A percentile compares a stretch with the other conserved stretches of the same genome.
phyloP scores from a whole-genome alignment of 2,113 vertebrate genomes.

The Chloropsis cyanopogon region DNA sequence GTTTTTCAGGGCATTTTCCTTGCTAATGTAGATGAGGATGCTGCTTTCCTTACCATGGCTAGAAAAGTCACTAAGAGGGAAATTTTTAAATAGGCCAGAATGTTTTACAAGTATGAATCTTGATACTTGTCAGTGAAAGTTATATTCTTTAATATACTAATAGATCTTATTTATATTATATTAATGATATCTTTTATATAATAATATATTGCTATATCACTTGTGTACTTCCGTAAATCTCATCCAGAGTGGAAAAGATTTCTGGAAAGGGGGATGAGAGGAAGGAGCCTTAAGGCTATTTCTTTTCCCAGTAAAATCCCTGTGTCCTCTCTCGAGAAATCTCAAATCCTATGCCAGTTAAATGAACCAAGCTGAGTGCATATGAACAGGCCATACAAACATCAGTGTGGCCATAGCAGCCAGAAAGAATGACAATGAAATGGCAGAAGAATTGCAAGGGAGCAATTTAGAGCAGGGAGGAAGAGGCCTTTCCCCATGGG shows the following conservation, averaged over 20 bases:
- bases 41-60: background rate
- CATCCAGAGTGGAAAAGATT: background rate
- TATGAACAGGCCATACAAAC: fast-evolving
- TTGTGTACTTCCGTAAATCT: background rate
- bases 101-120: background rate
- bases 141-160: background rate
- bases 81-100: background rate
- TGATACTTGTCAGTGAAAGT: background rate
- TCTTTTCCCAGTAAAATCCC: background rate
- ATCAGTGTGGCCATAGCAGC: background rate
- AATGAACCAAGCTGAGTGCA: background rate
- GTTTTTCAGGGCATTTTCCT: background rate
- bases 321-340: background rate
- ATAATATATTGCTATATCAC: background rate
- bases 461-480: background rate
- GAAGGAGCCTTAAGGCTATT: background rate
- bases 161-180: no score
- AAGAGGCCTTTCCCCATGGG: background rate
- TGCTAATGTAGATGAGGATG: background rate
- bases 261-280: background rate
- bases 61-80: background rate
- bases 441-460: background rate
- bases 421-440: background rate
- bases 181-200: no score
- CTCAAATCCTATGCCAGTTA: background rate